Percentiles rank a stretch among this genome's conserved stretches.
phyloP scores from a whole-genome alignment of 2,888 invertebrate genomes.

The Sicus ferrugineus region DNA sequence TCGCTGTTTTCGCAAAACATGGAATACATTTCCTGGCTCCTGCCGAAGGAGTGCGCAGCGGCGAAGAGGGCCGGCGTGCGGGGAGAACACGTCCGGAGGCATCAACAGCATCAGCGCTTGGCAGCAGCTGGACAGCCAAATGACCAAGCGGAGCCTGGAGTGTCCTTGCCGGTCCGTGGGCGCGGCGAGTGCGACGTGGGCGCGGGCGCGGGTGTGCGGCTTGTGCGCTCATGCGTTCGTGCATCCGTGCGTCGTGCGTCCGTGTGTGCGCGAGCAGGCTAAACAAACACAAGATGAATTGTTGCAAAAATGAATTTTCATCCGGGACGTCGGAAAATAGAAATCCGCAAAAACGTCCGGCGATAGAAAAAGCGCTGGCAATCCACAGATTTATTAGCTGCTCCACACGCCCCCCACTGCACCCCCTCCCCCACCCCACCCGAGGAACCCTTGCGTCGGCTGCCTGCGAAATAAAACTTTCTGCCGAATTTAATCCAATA shows the following conservation, averaged over 20 bases:
- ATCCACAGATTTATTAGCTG: slow-evolving; percentile 38
- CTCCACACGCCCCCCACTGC: slow-evolving; percentile 6
- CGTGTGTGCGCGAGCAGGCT: slow-evolving; percentile 16
- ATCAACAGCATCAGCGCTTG: slow-evolving; percentile 32
- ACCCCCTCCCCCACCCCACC: background rate
- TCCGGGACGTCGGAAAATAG: slow-evolving; percentile 30
- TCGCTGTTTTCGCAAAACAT: slow-evolving; percentile 48
- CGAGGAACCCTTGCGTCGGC: slow-evolving; percentile 13
- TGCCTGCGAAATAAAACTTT: slow-evolving; percentile 48
- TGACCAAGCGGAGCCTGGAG: slow-evolving; percentile 30
- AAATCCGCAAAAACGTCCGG: slow-evolving; percentile 21
- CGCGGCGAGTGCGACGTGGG: too few relatives aligned
- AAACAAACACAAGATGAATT: slow-evolving; percentile 36
- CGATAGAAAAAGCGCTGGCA: slow-evolving; percentile 5
- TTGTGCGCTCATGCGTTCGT: too few relatives aligned
- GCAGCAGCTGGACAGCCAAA: slow-evolving; percentile 31
- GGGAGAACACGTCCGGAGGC: background rate
- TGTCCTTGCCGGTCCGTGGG: slow-evolving; percentile 23
- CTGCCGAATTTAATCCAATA: slow-evolving; percentile 65
- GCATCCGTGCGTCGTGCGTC: background rate
- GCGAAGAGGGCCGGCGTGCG: background rate
- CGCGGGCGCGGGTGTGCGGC: background rate
- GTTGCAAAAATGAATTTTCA: slow-evolving; percentile 39
- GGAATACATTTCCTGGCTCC: slow-evolving; percentile 60
- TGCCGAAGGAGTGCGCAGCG: background rate